These are phyloP conservation scores for Empidonax traillii DNA, from an alignment of 2,113 vertebrate genomes.

Conservation along the genomic window DNA sequence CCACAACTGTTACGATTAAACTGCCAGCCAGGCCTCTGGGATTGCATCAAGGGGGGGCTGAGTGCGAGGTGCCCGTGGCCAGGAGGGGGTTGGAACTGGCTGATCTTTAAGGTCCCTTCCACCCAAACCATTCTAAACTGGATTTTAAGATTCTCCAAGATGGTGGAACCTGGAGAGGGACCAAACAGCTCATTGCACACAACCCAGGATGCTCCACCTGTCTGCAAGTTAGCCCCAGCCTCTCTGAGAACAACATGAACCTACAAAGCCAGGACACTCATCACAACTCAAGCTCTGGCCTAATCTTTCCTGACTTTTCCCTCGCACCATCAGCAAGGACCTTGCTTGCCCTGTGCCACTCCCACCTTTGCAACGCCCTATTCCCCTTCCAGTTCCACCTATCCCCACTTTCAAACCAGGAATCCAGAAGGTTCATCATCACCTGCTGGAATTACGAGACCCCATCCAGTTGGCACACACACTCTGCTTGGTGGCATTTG, in stretches of 20 bases:
- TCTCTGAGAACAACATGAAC: not conserved
- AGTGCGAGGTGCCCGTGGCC: not conserved
- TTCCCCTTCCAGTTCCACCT: not conserved
- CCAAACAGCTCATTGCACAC: not conserved
- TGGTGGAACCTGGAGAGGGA: not conserved
- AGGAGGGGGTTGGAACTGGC: not conserved
- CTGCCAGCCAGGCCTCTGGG: not conserved
- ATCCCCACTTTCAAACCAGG: not conserved
- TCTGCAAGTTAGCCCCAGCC: not conserved
- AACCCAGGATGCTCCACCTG: not conserved
- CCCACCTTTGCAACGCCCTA: not conserved
- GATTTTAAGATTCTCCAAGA: not conserved
- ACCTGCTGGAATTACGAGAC: not conserved
- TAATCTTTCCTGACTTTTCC: not conserved
- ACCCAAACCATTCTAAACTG: not conserved
- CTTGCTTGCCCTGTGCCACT: not conserved
- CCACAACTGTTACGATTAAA: not conserved
- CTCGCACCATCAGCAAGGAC: not conserved
- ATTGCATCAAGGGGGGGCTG: too few relatives aligned
- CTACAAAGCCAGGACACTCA: too few relatives aligned
- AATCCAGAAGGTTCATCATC: not conserved
- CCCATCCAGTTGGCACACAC: not conserved
- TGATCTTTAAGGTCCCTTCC: not conserved
- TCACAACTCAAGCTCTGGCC: not conserved
- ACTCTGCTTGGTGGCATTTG: accelerated